These are phyloP conservation scores for Aphelinus certus DNA, from an alignment of 1,140 invertebrate genomes.

Conservation along the genomic window DNA sequence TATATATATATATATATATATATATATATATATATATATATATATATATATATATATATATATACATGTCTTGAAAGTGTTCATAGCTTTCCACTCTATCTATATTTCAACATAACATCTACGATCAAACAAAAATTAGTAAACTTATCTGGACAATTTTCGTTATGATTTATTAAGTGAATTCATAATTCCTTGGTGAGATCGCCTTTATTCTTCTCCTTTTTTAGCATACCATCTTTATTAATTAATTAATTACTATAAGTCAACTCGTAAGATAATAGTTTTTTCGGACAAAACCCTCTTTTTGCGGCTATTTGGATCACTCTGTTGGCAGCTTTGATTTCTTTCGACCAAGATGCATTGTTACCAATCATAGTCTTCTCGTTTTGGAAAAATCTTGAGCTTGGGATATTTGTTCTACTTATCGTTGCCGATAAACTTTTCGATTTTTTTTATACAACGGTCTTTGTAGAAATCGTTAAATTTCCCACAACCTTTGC, in stretches of 20 bases:
- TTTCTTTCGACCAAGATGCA: no score
- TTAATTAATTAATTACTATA: not conserved
- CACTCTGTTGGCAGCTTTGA: not conserved
- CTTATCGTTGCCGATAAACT: not conserved
- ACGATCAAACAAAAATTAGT: conserved; percentile 10
- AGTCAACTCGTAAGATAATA: not conserved
- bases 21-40: no score
- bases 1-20: no score
- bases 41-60: no score
- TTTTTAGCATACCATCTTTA: not conserved
- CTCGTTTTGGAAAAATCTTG: not conserved
- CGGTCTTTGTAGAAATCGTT: not conserved
- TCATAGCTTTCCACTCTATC: conserved; percentile 1
- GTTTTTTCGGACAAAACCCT: not conserved
- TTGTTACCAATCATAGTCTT: no score
- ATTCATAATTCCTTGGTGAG: not conserved
- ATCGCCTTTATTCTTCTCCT: conserved; percentile 5
- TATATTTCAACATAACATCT: conserved; percentile 2
- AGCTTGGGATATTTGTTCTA: no score
- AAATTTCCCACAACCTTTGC: not conserved
- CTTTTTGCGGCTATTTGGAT: conserved; percentile 1
- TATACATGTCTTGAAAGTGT: no score
- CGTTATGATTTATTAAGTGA: not conserved
- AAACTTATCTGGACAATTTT: not conserved
- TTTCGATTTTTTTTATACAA: not conserved